Conservation (phyloP, 2,888 invertebrate genomes). For the Nemotelus pantherinus region DNA sequence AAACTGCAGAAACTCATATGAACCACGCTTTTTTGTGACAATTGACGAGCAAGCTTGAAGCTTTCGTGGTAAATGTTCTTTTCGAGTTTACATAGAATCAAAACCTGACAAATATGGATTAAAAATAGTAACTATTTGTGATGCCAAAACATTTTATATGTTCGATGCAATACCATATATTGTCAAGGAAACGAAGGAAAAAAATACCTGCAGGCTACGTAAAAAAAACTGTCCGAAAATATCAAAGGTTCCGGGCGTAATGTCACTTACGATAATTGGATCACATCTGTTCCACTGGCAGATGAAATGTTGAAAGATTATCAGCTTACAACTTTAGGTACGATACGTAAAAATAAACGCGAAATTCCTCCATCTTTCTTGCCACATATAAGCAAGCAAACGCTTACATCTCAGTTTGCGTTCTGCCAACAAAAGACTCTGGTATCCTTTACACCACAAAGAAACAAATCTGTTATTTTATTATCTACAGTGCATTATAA, state of each 20-base stretch:
- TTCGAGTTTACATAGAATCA: conserved; percentile 6
- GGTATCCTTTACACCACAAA: conserved; percentile 6
- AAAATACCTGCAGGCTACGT: conserved; percentile 46
- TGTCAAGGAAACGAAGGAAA: conserved; percentile 54
- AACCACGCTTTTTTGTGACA: conserved; percentile 22
- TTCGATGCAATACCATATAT: conserved; percentile 55
- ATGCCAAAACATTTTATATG: conserved; percentile 49
- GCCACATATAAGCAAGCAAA: conserved; percentile 9
- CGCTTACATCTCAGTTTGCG: conserved; percentile 33
- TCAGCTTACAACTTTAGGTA: conserved; percentile 51
- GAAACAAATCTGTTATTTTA: conserved; percentile 13
- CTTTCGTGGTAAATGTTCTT: conserved; percentile 17
- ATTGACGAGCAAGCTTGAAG: conserved; percentile 8
- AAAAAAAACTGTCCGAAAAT: conserved; percentile 14
- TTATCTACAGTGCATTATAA: conserved; percentile 12
- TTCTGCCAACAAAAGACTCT: conserved; percentile 11
- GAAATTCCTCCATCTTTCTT: conserved; percentile 46
- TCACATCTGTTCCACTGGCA: conserved; percentile 57
- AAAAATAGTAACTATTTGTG: conserved; percentile 8
- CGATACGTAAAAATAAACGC: conserved; percentile 50
- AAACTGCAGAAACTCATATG: conserved; percentile 2
- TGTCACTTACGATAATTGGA: conserved; percentile 58
- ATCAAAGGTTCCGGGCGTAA: conserved; percentile 50
- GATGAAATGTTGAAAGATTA: conserved; percentile 54
- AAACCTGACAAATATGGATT: conserved; percentile 21